A percentile compares a stretch with the other conserved stretches of the same genome.
phyloP scores from a whole-genome alignment of 37 sponge, comb jelly and placozoan species.

The Beroe forskalii region DNA sequence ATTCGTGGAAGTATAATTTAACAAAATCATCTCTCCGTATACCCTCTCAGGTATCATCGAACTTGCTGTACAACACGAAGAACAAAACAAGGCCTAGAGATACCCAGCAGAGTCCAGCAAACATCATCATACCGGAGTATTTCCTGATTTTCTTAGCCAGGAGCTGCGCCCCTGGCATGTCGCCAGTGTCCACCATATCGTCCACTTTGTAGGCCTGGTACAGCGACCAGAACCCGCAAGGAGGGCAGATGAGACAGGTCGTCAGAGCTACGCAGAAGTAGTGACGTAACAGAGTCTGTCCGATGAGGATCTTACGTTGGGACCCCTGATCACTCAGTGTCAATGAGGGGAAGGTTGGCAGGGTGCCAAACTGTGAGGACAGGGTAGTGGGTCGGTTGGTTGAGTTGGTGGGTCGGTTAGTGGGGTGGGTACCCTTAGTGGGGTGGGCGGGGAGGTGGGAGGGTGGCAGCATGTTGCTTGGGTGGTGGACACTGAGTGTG shows the following conservation, averaged over 20 bases:
- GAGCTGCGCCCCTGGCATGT: background rate
- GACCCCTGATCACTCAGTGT: background rate
- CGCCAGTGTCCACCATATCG: slow-evolving; percentile 3
- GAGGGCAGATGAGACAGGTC: slow-evolving; percentile 22
- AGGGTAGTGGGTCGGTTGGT: too few relatives aligned
- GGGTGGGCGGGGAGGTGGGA: background rate
- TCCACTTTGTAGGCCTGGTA: slow-evolving; percentile 45
- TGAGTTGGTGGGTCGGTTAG: too few relatives aligned
- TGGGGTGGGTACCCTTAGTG: too few relatives aligned
- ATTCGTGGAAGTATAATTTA: too few relatives aligned
- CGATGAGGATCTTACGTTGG: background rate
- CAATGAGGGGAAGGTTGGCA: background rate
- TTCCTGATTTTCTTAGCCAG: slow-evolving; percentile 11
- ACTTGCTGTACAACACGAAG: slow-evolving; percentile 8
- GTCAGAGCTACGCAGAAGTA: slow-evolving; percentile 24
- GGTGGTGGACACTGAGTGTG: background rate
- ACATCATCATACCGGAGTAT: background rate
- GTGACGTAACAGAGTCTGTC: background rate
- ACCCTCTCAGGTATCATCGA: too few relatives aligned
- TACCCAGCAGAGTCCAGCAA: background rate
- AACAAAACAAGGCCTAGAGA: background rate
- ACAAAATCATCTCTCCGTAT: too few relatives aligned
- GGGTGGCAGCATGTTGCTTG: background rate
- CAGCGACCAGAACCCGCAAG: slow-evolving; percentile 25
- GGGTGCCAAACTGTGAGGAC: too few relatives aligned